These are phyloP conservation scores for Flexamia atlantica DNA, from an alignment of 2,888 invertebrate species.

Conservation along the genomic window DNA sequence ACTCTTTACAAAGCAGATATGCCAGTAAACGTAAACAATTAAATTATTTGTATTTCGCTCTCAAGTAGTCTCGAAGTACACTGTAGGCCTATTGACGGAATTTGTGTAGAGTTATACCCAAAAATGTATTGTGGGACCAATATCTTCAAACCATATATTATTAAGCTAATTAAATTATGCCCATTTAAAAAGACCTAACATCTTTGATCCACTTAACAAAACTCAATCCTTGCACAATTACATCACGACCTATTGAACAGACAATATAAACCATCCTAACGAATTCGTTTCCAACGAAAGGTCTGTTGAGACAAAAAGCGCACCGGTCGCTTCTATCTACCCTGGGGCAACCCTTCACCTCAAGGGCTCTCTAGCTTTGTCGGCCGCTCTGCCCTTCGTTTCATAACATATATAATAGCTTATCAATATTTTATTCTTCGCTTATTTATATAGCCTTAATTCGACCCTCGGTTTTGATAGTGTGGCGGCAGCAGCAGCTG, in stretches of 20 bases:
- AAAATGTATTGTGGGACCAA: too few species aligned
- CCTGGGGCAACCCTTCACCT: slow-evolving; percentile 6
- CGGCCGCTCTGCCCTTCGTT: slow-evolving; percentile 11
- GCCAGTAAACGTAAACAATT: too few species aligned
- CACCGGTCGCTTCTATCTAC: neutral
- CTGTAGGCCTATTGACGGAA: too few species aligned
- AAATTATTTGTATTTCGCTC: too few species aligned
- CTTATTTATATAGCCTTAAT: slow-evolving; percentile 58
- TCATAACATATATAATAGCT: slow-evolving; percentile 54
- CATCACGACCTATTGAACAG: neutral
- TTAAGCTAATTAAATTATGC: too few species aligned
- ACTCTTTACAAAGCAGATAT: too few species aligned
- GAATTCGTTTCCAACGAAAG: slow-evolving; percentile 30
- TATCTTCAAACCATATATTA: too few species aligned
- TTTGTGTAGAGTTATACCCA: too few species aligned
- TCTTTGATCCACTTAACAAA: too few species aligned
- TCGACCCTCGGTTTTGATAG: slow-evolving; percentile 27
- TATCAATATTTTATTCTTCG: slow-evolving; percentile 59
- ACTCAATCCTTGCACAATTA: neutral
- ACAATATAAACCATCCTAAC: neutral
- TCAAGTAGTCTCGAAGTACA: too few species aligned
- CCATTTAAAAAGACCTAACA: too few species aligned
- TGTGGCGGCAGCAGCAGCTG: slow-evolving; percentile 41
- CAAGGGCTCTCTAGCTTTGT: slow-evolving; percentile 35
- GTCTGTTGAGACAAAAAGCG: slow-evolving; percentile 43